These are phyloP conservation scores for Parasteatoda lunata DNA, from an alignment of 2,888 invertebrate genomes.

Conservation along the genomic window DNA sequence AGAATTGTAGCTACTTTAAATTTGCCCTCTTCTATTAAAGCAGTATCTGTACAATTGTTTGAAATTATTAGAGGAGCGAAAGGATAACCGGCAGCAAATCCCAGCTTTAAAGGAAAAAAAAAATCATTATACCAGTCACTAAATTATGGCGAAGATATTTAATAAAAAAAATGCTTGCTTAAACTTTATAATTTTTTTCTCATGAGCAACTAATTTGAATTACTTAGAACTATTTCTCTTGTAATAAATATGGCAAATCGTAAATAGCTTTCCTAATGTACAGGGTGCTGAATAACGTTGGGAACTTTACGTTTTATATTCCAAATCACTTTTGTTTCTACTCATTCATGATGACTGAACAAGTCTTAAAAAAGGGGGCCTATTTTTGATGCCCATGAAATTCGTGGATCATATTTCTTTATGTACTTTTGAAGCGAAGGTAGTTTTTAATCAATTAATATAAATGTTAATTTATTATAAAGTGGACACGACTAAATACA, in stretches of 20 bases:
- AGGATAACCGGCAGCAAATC: constrained; percentile 91
- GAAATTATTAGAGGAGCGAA: constrained; percentile 81
- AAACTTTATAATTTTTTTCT: background rate
- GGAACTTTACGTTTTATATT: too few relatives aligned
- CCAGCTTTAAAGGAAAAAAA: constrained; percentile 75
- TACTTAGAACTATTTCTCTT: background rate
- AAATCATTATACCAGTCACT: background rate
- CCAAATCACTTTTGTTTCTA: too few relatives aligned
- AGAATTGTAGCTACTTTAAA: constrained; percentile 88
- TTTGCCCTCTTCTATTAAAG: constrained; percentile 81
- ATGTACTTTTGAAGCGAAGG: too few relatives aligned
- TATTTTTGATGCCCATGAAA: too few relatives aligned
- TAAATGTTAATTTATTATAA: too few relatives aligned
- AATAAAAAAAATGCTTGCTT: background rate
- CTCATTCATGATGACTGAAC: too few relatives aligned
- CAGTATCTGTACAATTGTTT: constrained; percentile 72
- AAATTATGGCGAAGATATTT: background rate
- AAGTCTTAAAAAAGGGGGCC: too few relatives aligned
- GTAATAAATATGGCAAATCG: background rate
- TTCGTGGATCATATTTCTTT: too few relatives aligned
- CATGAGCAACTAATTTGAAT: background rate
- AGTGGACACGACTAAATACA: too few relatives aligned
- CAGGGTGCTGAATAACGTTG: background rate
- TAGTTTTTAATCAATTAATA: too few relatives aligned
- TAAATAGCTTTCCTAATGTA: background rate